phyloP scores from a whole-genome alignment of 2,113 vertebrate genomes.

The Engystomops pustulosus region DNA sequence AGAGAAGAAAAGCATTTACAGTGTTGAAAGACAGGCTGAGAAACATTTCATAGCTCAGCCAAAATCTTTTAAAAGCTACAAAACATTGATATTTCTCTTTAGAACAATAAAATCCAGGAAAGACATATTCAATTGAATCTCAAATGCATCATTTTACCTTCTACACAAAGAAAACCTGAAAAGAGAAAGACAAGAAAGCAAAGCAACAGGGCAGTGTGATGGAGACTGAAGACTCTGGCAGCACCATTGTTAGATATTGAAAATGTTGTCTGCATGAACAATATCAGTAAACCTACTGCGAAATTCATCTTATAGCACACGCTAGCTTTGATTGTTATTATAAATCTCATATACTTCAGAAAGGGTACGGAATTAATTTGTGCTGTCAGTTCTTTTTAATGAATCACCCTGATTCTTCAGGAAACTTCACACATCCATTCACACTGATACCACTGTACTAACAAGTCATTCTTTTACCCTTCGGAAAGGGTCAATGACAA shows the following conservation, averaged over 20 bases:
- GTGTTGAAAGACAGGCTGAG: slow-evolving; percentile 16
- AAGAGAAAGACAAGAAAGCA: slow-evolving; percentile 38
- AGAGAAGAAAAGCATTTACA: slow-evolving; percentile 13
- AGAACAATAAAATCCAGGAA: slow-evolving; percentile 27
- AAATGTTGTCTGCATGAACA: slow-evolving; percentile 26
- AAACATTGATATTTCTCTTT: slow-evolving; percentile 50
- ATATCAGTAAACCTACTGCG: slow-evolving; percentile 45
- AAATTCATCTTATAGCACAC: slow-evolving; percentile 41
- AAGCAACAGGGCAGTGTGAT: slow-evolving; percentile 40
- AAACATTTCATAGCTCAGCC: neutral
- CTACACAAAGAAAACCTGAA: slow-evolving; percentile 38
- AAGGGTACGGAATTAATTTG: slow-evolving; percentile 30
- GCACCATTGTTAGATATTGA: slow-evolving; percentile 43
- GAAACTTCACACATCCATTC: slow-evolving; percentile 30
- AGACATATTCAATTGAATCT: slow-evolving; percentile 42
- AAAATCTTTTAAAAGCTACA: slow-evolving; percentile 30
- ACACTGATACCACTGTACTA: slow-evolving; percentile 49
- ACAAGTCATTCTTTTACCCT: slow-evolving; percentile 56
- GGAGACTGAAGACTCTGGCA: slow-evolving; percentile 34
- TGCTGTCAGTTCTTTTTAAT: slow-evolving; percentile 38
- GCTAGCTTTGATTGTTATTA: slow-evolving; percentile 17
- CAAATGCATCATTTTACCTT: slow-evolving; percentile 22
- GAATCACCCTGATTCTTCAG: slow-evolving; percentile 21
- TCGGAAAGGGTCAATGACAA: slow-evolving; percentile 60
- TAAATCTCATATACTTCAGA: neutral